phyloP scores from a whole-genome alignment of 2,888 invertebrate species.

The Drosophila suboccidentalis region DNA sequence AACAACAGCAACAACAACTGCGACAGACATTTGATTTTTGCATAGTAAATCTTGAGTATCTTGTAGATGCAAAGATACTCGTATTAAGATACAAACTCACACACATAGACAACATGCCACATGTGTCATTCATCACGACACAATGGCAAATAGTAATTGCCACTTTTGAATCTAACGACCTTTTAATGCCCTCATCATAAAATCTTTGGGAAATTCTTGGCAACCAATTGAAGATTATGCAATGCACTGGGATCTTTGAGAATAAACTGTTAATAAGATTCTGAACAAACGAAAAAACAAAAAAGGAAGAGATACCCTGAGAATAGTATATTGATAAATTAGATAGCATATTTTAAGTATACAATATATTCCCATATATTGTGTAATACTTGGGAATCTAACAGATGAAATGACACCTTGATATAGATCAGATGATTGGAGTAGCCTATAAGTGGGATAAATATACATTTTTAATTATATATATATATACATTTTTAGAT shows the following conservation, averaged over 20 bases:
- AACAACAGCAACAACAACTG: conserved; percentile 29
- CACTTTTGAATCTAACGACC: conserved; percentile 16
- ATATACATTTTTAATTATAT: too few species aligned
- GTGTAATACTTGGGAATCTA: too few species aligned
- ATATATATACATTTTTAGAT: too few species aligned
- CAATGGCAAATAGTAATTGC: conserved; percentile 26
- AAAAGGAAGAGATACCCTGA: not conserved
- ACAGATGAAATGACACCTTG: too few species aligned
- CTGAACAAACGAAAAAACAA: too few species aligned
- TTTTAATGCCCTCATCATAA: conserved; percentile 21
- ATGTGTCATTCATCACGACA: conserved; percentile 40
- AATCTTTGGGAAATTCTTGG: not conserved
- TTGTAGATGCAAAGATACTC: conserved; percentile 41
- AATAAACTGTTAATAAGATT: not conserved
- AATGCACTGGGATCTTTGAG: not conserved
- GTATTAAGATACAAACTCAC: conserved; percentile 31
- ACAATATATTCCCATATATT: too few species aligned
- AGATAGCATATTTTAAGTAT: not conserved
- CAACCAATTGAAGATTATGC: not conserved
- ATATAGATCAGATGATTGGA: too few species aligned
- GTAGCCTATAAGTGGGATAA: too few species aligned
- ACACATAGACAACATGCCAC: conserved; percentile 28
- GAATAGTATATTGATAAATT: not conserved
- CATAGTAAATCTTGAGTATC: conserved; percentile 52
- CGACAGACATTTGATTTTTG: conserved; percentile 55